Evolutionary conservation across 2,888 invertebrate species (phyloP).

Genomic region (Deilephila porcellus): DNA sequence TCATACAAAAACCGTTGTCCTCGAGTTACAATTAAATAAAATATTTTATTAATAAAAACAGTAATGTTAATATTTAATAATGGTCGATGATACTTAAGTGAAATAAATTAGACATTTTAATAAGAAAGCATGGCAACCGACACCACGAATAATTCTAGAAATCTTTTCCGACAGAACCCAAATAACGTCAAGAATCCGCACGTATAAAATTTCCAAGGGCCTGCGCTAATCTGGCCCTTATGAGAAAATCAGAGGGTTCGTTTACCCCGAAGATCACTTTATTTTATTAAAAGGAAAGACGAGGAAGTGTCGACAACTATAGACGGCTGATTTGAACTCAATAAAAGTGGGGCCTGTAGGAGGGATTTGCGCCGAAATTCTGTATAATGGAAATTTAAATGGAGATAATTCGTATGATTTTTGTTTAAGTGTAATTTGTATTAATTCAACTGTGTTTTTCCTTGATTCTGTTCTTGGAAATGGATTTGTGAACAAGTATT

Average conservation of each 20-base stretch:
- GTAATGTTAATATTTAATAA: no score
- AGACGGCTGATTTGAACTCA: constrained; percentile 2
- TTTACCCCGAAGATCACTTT: constrained; percentile 61
- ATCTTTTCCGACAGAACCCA: background rate
- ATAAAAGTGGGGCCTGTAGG: background rate
- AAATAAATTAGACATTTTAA: no score
- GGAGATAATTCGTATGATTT: background rate
- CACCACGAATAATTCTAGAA: background rate
- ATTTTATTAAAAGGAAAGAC: constrained; percentile 61
- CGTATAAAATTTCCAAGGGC: constrained; percentile 29
- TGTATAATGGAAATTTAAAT: background rate
- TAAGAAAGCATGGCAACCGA: background rate
- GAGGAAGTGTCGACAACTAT: background rate
- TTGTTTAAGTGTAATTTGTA: background rate
- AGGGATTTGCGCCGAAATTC: background rate
- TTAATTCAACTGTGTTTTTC: background rate
- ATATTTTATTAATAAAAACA: no score
- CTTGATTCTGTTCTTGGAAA: background rate
- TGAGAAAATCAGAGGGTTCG: constrained; percentile 51
- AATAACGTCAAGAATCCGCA: constrained; percentile 18
- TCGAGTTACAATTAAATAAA: no score
- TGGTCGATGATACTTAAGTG: no score
- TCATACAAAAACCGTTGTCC: no score
- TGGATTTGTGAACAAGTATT: no score
- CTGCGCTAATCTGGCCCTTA: constrained; percentile 53